Evolutionary conservation across 1,140 invertebrate genomes (phyloP).

Genomic region (Papilio polytes): DNA sequence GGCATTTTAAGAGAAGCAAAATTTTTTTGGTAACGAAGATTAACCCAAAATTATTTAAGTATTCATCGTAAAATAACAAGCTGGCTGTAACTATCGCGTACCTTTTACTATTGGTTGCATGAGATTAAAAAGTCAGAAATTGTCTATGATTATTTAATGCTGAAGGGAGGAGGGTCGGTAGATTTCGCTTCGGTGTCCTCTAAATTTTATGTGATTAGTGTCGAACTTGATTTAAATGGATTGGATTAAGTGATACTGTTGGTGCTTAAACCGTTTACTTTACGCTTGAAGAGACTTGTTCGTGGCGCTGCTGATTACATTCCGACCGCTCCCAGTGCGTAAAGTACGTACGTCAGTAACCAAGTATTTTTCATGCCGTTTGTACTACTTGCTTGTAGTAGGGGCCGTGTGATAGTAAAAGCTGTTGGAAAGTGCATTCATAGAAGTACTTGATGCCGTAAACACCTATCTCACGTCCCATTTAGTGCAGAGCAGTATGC

Average conservation of each 20-base stretch:
- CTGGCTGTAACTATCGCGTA: neutral
- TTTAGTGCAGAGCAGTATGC: constrained; percentile 62
- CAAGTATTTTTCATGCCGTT: constrained; percentile 81
- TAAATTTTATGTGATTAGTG: constrained; percentile 70
- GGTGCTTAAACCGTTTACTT: constrained; percentile 60
- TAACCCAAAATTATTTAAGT: neutral
- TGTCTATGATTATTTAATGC: constrained; percentile 75
- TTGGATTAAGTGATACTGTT: constrained; percentile 68
- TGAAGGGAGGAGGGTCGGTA: constrained; percentile 79
- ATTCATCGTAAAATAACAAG: neutral
- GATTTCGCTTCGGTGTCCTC: constrained; percentile 81
- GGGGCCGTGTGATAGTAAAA: constrained; percentile 81
- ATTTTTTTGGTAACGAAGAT: neutral
- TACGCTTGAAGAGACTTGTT: constrained; percentile 49
- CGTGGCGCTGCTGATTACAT: constrained; percentile 64
- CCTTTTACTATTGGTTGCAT: neutral
- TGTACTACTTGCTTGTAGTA: constrained; percentile 80
- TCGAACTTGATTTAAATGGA: constrained; percentile 61
- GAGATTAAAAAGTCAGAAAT: neutral
- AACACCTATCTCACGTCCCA: constrained; percentile 80
- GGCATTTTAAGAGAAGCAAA: neutral
- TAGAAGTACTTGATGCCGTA: constrained; percentile 75
- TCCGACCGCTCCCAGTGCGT: constrained; percentile 80
- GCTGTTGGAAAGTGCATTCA: constrained; percentile 82
- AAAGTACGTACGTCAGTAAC: constrained; percentile 77